Conservation (phyloP, 2,113 vertebrate species). For the Oreocharis arfaki region DNA sequence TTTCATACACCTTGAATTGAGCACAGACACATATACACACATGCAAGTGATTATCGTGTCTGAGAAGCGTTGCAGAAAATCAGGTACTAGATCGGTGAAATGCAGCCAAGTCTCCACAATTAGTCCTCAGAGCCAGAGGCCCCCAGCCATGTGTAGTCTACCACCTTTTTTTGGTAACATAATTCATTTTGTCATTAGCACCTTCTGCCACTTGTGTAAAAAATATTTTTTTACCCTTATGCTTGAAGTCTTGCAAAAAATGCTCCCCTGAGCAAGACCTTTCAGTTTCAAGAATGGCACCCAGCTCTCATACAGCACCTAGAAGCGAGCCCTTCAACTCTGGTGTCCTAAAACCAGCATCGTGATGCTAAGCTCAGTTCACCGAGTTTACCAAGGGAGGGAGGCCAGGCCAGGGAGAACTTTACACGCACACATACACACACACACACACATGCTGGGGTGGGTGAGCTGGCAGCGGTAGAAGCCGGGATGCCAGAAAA, state of each 20-base stretch:
- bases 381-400: neutral
- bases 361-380: neutral
- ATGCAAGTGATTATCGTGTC: neutral
- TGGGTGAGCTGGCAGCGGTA: no score
- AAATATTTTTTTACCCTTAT: neutral
- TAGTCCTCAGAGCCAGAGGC: neutral
- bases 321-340: neutral
- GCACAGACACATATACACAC: neutral
- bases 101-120: neutral
- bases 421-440: fast-evolving
- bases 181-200: neutral
- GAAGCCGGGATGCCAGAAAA: no score
- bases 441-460: no score
- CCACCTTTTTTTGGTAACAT: neutral
- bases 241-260: neutral
- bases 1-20: neutral
- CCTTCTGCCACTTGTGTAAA: neutral
- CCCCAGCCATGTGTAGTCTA: neutral
- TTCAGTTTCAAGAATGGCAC: neutral
- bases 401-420: neutral
- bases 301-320: neutral
- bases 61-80: neutral
- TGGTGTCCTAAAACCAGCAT: fast-evolving
- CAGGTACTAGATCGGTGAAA: neutral
- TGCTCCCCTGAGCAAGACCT: neutral